Base-by-base conservation (phyloP, 2,888 invertebrate genomes). In the Adineta ricciae region DNA sequence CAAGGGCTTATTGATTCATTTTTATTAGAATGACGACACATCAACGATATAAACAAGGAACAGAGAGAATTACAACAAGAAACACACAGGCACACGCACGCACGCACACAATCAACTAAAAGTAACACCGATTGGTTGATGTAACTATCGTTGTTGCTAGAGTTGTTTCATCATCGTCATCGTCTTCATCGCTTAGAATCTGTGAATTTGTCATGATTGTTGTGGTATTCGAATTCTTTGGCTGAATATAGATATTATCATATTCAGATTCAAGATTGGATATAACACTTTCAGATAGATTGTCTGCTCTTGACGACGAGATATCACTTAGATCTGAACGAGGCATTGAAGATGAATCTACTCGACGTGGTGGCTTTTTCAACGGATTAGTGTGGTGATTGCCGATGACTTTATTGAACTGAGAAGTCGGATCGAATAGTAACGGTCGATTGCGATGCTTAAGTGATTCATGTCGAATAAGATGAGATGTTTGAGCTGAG, bases 251-350 rank as follows among this genome's bases (percentile, higher is more conserved):
- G 14, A 41, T 41, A 78, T 78, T 78, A 41, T 78, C 78, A 78
- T 78, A 78, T 41, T 78, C 78, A n/a, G 78, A 78, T 41, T 78
- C 78, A 11, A 78, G 41, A 78, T 78, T 78, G 24, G 41, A 41
- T n/a, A 78, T 78, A 11, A 78, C 78, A 78, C 78, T 78, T 41
- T 78, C 78, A n/a, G 78, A 78, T 78, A 78, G 41, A 64, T 64
- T 64, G 32, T 64, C 64, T 32, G 64, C 32, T 41, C 41, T 21
- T 16, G 78, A 41, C 41, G 38, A 41, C n/a, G 41, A 78, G 21
- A 78, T 41, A 41, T 78, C 78, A 78, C 41, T 41, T 78, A 41
- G 24, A 78, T 78, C 78, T 21, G 78, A 78, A 19, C 78, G 78
- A 9, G 78, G 78, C 78, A 78, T 78, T 38, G 78, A 78, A 41